A percentile compares a stretch with the other conserved stretches of the same genome.
Evolutionary conservation across 2,113 vertebrate genomes (phyloP).

Genomic region (Empidonax traillii): DNA sequence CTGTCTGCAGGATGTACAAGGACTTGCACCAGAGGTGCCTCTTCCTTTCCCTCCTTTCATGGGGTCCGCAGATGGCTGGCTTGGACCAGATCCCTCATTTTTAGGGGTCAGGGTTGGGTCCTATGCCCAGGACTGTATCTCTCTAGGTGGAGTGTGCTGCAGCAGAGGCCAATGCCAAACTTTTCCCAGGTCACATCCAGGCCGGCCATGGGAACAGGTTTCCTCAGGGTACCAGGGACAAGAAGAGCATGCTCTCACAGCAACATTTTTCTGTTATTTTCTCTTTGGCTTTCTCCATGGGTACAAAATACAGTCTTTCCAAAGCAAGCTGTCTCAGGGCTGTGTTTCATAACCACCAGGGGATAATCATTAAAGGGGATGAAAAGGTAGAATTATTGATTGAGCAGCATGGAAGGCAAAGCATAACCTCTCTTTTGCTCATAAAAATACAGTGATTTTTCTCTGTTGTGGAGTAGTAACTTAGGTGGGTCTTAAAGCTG

Average conservation of each 20-base stretch:
- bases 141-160: background rate
- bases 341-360: background rate
- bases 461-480: background rate
- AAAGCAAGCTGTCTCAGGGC: background rate
- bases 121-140: background rate
- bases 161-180: background rate
- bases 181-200: rapidly evolving
- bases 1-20: background rate
- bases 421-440: background rate
- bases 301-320: background rate
- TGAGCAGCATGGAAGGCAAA: background rate
- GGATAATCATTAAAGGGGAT: background rate
- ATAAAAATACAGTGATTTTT: background rate
- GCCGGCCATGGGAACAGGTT: rapidly evolving
- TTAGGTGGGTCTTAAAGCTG: background rate
- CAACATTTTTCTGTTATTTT: background rate
- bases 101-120: background rate
- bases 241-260: background rate
- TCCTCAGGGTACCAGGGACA: background rate
- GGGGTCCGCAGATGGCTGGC: rapidly evolving
- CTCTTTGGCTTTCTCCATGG: rapidly evolving
- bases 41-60: rapidly evolving
- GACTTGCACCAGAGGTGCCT: background rate
- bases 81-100: rapidly evolving
- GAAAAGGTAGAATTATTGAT: constrained; percentile 14